Evolutionary conservation across 2,888 invertebrate species (phyloP).

Genomic region (Pristionchus exspectatus): DNA sequence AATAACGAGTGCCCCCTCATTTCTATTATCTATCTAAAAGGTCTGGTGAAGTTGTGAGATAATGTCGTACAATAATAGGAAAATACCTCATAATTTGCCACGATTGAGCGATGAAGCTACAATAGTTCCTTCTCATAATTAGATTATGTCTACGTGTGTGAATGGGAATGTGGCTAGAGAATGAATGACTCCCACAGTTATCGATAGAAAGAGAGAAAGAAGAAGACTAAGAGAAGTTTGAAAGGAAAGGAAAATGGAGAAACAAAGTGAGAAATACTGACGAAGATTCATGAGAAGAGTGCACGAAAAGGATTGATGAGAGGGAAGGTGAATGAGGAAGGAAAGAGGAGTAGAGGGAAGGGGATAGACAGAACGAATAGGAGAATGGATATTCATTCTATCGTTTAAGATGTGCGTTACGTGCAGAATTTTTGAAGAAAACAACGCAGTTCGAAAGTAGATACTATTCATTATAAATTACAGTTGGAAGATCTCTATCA

Average conservation of each 20-base stretch:
- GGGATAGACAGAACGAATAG: neutral
- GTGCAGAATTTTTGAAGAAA: neutral
- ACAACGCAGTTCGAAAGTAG: neutral
- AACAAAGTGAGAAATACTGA: slow-evolving; percentile 17
- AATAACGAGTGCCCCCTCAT: neutral
- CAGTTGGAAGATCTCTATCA: neutral
- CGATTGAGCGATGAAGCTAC: neutral
- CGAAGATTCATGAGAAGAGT: neutral
- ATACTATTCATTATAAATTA: neutral
- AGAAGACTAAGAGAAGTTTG: neutral
- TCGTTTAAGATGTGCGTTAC: no score
- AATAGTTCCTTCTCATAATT: neutral
- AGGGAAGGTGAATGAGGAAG: neutral
- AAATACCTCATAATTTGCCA: neutral
- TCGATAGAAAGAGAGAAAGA: neutral
- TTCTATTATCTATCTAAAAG: neutral
- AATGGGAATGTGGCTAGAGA: neutral
- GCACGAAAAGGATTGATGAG: slow-evolving; percentile 7
- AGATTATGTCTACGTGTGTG: neutral
- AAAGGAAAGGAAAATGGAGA: slow-evolving; percentile 11
- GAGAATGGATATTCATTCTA: neutral
- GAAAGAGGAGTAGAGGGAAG: neutral
- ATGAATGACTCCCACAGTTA: slow-evolving; percentile 36
- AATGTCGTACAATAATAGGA: neutral
- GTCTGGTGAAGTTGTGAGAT: neutral